Conservation (phyloP, 2,113 vertebrate species). For the Chauna torquata region DNA sequence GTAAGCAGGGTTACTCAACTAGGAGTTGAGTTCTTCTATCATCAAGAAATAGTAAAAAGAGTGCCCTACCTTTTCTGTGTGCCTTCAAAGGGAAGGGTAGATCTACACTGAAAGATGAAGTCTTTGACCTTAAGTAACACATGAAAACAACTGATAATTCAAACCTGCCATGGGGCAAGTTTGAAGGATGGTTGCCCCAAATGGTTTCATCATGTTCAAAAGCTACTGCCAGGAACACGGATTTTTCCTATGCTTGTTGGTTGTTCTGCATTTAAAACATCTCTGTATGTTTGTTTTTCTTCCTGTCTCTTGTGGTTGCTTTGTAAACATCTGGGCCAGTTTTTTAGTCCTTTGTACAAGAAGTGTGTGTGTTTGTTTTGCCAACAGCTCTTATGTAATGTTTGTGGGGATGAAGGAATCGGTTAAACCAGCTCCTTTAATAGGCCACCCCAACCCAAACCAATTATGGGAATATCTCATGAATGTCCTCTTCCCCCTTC, state of each 20-base stretch:
- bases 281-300: conserved; percentile 63
- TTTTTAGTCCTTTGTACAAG: conserved; percentile 40
- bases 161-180: conserved; percentile 39
- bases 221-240: conserved; percentile 46
- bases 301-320: conserved; percentile 55
- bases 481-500: not conserved
- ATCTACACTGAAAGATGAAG: not conserved
- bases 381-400: conserved; percentile 31
- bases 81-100: not conserved
- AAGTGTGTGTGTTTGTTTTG: not conserved
- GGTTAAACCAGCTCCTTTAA: conserved; percentile 39
- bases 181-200: conserved; percentile 43
- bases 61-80: not conserved
- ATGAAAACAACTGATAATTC: conserved; percentile 54
- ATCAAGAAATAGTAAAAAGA: not conserved
- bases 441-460: conserved; percentile 18
- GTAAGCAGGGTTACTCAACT: not conserved
- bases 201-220: conserved; percentile 56
- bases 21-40: too few relatives aligned
- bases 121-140: conserved; percentile 35
- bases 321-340: conserved; percentile 65
- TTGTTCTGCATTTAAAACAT: conserved; percentile 49
- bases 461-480: not conserved
- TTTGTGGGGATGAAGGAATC: not conserved
- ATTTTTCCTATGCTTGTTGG: conserved; percentile 12